These are phyloP conservation scores for Phengaris arion DNA, from an alignment of 2,888 invertebrate genomes.

Conservation along the genomic window DNA sequence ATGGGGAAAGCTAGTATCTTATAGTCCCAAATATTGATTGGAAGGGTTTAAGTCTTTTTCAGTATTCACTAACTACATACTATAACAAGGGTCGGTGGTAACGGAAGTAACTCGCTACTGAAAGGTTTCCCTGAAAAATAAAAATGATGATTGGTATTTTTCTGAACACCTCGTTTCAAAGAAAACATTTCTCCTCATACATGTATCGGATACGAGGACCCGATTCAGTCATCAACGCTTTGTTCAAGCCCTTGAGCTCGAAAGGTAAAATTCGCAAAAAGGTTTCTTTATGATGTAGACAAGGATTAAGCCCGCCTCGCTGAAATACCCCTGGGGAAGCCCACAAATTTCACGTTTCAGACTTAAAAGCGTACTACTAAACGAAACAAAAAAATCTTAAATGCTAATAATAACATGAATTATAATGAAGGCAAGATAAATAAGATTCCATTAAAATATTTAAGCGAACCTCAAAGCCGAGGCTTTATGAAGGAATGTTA, in stretches of 20 bases:
- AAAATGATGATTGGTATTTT: slow-evolving; percentile 10
- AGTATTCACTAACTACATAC: not conserved
- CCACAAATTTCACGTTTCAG: not conserved
- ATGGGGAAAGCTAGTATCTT: too few relatives aligned
- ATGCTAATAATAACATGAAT: not conserved
- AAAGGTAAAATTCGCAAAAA: slow-evolving; percentile 9
- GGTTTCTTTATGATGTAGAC: slow-evolving; percentile 1
- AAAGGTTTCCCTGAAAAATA: not conserved
- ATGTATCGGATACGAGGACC: slow-evolving; percentile 5
- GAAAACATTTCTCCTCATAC: not conserved
- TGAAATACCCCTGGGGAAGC: not conserved
- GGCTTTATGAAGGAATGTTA: slow-evolving; percentile 74
- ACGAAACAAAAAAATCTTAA: not conserved
- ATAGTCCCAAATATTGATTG: too few relatives aligned
- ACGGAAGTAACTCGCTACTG: not conserved
- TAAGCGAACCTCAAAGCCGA: slow-evolving; percentile 69
- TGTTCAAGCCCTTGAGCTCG: slow-evolving; percentile 1
- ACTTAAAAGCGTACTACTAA: not conserved
- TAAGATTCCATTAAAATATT: slow-evolving; percentile 73
- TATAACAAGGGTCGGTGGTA: not conserved
- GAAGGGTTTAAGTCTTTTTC: too few relatives aligned
- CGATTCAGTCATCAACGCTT: slow-evolving; percentile 14
- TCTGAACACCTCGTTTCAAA: slow-evolving; percentile 6
- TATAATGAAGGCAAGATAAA: slow-evolving; percentile 50
- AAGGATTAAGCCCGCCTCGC: not conserved